These are phyloP conservation scores for Zonotrichia albicollis DNA, from an alignment of 2,797 vertebrate genomes.

Conservation along the genomic window DNA sequence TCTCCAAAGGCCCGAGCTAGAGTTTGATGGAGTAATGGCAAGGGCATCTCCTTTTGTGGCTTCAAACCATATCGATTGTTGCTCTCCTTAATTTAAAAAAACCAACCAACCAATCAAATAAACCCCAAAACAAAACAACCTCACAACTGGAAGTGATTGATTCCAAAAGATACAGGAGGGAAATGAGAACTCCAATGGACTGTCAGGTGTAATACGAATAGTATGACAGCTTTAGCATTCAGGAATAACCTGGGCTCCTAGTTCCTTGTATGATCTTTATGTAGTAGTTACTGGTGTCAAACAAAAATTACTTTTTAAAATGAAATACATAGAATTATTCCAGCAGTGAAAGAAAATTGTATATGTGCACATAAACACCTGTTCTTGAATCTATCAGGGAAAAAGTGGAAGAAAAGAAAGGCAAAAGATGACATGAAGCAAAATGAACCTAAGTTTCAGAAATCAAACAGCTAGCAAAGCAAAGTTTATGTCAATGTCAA, in stretches of 20 bases:
- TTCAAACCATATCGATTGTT: not conserved
- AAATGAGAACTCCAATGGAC: not conserved
- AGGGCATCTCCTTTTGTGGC: not conserved
- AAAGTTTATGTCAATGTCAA: not conserved
- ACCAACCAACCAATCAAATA: not conserved
- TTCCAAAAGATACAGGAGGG: not conserved
- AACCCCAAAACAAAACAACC: not conserved
- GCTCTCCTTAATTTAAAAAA: not conserved
- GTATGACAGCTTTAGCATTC: not conserved
- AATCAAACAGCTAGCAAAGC: not conserved
- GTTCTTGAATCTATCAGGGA: not conserved
- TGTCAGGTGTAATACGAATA: not conserved
- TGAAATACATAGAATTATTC: not conserved
- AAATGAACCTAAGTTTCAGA: not conserved
- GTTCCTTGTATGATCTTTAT: not conserved
- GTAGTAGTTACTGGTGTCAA: not conserved
- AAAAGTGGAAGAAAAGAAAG: not conserved
- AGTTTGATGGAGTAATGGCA: conserved; percentile 1
- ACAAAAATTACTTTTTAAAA: not conserved
- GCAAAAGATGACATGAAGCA: not conserved
- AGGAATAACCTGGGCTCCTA: not conserved
- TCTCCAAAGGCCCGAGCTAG: not conserved
- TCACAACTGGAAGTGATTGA: not conserved
- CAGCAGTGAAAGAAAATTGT: not conserved
- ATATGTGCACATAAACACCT: not conserved